Base-by-base conservation (phyloP, 1,140 invertebrate genomes). In the Amyelois transitella region DNA sequence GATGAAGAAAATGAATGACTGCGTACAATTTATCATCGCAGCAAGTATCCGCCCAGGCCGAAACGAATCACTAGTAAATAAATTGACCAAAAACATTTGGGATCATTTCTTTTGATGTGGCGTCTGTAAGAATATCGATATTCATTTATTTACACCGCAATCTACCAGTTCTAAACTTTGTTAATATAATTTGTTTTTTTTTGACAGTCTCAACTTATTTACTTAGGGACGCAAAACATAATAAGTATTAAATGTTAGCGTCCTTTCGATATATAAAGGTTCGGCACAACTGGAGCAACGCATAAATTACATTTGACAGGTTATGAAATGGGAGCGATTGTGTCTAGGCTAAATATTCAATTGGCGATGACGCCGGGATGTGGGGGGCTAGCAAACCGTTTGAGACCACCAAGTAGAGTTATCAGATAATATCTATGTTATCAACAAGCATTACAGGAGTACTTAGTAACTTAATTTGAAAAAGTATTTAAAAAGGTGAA, bases 21-120 rank as follows among this genome's bases (percentile, higher is more conserved):
- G 74, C 59, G 63, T 68, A 74, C 69, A 77, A 86, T 86, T 86
- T 78, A 86, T 86, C 83, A 86, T 86, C 74, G 53, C 60, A 62
- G 58, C 72, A 83, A 84, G 80, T 84, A 84, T 84, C 76, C 81
- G 80, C 83, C 81, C 83, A 71, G 64, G 61, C 72, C 78, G 75
- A 75, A 83, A 86, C 83, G 73, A 83, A 86, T 84, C 72, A 69
- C 78, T 79, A 77, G 77, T 84, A 83, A 83, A 83, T 79, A 84
- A 83, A 81, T 81, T 78, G 83, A 84, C 76, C 73, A 81, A 75
- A 77, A 77, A 75, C 68, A 69, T 75, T 75, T 77, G 69, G 71
- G 60, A 69, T 53, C 64, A 72, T 76, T 74, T 72, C 73, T 79
- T 79, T 73, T 75, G 64, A 75, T 67, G 64, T 64, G 45, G 58